phyloP scores from a whole-genome alignment of 1,140 invertebrate genomes.

The Drosophila repleta region DNA sequence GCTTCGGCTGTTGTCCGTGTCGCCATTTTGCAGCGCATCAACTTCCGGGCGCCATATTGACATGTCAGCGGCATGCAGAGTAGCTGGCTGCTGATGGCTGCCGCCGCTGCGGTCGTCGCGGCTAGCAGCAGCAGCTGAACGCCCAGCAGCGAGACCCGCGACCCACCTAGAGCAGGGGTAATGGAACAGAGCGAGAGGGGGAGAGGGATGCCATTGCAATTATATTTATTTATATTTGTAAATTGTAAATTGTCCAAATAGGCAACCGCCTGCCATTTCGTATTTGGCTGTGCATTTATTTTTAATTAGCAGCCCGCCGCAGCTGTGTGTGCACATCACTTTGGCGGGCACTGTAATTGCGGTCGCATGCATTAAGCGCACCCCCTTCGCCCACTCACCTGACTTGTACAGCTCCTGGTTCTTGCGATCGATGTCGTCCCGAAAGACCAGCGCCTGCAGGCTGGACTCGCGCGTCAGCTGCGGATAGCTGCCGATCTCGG shows the following conservation, averaged over 20 bases:
- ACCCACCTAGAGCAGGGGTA: conserved; percentile 23
- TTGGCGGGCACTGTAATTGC: conserved; percentile 54
- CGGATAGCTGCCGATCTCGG: conserved; percentile 70
- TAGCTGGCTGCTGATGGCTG: conserved; percentile 44
- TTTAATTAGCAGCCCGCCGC: conserved; percentile 69
- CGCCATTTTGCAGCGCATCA: conserved; percentile 70
- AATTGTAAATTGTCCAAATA: conserved; percentile 76
- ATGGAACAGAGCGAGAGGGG: neutral
- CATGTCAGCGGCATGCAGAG: conserved; percentile 68
- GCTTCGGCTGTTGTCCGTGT: conserved; percentile 1
- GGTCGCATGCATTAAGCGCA: conserved; percentile 63
- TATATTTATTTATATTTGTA: conserved; percentile 69
- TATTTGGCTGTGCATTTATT: conserved; percentile 60
- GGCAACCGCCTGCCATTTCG: conserved; percentile 49
- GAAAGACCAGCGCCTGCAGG: conserved; percentile 57
- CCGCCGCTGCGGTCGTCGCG: conserved; percentile 58
- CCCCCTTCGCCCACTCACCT: conserved; percentile 51
- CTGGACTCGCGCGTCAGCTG: conserved; percentile 53
- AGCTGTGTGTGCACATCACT: conserved; percentile 29
- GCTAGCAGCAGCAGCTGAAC: conserved; percentile 50
- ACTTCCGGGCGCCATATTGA: conserved; percentile 76
- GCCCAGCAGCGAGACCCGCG: conserved; percentile 36
- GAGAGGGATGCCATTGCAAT: conserved; percentile 6
- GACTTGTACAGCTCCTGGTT: conserved; percentile 76
- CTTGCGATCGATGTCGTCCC: conserved; percentile 67